Conservation (phyloP, 1,140 invertebrate species). For the Popillia japonica region DNA sequence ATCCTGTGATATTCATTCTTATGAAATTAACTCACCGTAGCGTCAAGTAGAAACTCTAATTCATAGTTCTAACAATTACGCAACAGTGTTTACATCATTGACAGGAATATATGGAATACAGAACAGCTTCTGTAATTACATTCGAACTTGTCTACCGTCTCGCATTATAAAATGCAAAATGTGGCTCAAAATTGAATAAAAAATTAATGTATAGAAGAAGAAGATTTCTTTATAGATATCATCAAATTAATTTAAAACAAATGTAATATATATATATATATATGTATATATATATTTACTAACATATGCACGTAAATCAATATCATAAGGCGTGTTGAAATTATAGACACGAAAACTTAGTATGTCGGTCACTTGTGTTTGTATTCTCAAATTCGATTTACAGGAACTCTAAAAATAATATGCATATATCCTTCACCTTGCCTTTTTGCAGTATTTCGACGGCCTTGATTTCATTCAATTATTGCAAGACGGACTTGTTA, state of each 20-base stretch:
- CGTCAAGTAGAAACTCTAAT: background rate
- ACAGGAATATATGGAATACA: background rate
- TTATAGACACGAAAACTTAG: background rate
- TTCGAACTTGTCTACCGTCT: background rate
- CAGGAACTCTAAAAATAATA: slow-evolving; percentile 2
- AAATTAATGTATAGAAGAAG: background rate
- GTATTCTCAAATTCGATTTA: slow-evolving; percentile 14
- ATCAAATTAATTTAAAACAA: background rate
- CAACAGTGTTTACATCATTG: background rate
- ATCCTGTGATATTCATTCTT: background rate
- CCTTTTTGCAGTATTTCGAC: background rate
- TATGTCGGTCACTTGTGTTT: slow-evolving; percentile 13
- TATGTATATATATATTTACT: background rate
- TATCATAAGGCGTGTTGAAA: background rate
- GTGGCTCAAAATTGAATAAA: background rate
- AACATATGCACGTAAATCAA: background rate
- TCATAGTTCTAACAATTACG: background rate
- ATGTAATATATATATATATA: background rate
- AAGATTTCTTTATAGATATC: background rate
- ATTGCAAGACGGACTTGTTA: background rate
- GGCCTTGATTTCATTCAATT: background rate
- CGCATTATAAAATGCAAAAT: background rate
- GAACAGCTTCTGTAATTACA: background rate
- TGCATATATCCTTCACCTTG: slow-evolving; percentile 8
- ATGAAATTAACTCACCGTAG: background rate